phyloP scores from a whole-genome alignment of 2,113 vertebrate genomes.

The Stegostoma tigrinum region DNA sequence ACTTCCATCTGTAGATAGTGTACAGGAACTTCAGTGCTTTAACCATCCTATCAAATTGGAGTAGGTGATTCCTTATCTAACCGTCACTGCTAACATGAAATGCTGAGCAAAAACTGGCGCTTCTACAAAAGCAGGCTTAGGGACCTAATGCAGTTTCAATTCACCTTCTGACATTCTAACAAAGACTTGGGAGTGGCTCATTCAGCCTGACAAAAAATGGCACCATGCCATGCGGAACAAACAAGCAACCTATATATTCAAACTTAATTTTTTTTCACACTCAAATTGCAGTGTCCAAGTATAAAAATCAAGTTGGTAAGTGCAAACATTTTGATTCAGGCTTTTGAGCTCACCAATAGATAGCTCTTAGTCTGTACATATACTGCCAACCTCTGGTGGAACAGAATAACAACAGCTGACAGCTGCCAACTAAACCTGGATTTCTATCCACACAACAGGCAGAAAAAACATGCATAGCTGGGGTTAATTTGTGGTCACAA shows the following conservation, averaged over 20 bases:
- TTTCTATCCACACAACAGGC: neutral
- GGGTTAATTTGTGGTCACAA: constrained; percentile 6
- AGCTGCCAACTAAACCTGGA: constrained; percentile 19
- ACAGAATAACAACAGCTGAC: neutral
- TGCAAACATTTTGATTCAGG: neutral
- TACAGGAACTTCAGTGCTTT: neutral
- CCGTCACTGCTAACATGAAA: neutral
- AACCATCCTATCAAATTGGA: neutral
- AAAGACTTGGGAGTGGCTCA: neutral
- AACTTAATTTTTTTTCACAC: neutral
- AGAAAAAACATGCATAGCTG: constrained; percentile 16
- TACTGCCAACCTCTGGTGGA: neutral
- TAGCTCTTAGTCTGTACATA: neutral
- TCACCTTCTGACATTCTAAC: neutral
- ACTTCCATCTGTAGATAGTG: neutral
- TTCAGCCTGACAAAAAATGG: neutral
- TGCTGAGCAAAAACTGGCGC: neutral
- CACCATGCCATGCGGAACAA: neutral
- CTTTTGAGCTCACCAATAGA: neutral
- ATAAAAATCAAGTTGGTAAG: neutral
- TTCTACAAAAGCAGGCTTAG: neutral
- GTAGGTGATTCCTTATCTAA: neutral
- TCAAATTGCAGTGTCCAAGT: neutral
- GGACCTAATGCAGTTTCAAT: neutral
- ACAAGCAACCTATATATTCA: neutral